Percentiles rank a stretch among this genome's conserved stretches.
phyloP scores from a whole-genome alignment of 2,888 invertebrate genomes.

The Troides helena region DNA sequence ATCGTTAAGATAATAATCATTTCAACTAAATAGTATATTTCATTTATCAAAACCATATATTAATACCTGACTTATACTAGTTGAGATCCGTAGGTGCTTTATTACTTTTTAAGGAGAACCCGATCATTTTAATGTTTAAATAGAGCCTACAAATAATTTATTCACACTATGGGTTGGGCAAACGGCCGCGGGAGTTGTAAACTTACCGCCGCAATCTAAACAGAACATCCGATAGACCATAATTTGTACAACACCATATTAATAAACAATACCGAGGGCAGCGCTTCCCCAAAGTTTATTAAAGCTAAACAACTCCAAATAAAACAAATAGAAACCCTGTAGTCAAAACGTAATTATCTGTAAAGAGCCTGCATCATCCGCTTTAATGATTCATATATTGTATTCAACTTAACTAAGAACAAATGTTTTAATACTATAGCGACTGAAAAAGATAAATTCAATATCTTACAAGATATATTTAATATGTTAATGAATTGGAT shows the following conservation, averaged over 20 bases:
- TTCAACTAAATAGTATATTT: not conserved
- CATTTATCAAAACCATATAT: not conserved
- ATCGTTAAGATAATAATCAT: not conserved
- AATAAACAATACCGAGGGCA: slow-evolving; percentile 31
- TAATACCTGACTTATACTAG: not conserved
- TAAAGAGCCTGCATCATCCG: not conserved
- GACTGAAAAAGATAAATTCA: too few relatives aligned
- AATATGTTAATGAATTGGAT: too few relatives aligned
- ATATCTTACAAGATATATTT: too few relatives aligned
- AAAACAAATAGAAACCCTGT: slow-evolving; percentile 26
- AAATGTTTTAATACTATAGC: too few relatives aligned
- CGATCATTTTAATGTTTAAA: slow-evolving; percentile 61
- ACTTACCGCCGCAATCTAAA: slow-evolving; percentile 64
- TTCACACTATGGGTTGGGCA: slow-evolving; percentile 60
- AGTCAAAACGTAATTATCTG: not conserved
- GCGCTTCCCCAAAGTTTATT: slow-evolving; percentile 10
- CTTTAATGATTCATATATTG: not conserved
- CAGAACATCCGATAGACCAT: slow-evolving; percentile 64
- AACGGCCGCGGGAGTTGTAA: slow-evolving; percentile 57
- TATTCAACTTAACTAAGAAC: not conserved
- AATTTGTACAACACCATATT: slow-evolving; percentile 51
- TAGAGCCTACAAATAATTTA: slow-evolving; percentile 66
- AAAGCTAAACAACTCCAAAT: slow-evolving; percentile 17
- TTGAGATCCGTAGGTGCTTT: not conserved
- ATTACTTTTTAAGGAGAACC: slow-evolving; percentile 6